Evolutionary conservation across 2,797 vertebrate species (phyloP), one percentile per base, ranked within the genome.

Genomic region (Cyprinella venusta): DNA sequence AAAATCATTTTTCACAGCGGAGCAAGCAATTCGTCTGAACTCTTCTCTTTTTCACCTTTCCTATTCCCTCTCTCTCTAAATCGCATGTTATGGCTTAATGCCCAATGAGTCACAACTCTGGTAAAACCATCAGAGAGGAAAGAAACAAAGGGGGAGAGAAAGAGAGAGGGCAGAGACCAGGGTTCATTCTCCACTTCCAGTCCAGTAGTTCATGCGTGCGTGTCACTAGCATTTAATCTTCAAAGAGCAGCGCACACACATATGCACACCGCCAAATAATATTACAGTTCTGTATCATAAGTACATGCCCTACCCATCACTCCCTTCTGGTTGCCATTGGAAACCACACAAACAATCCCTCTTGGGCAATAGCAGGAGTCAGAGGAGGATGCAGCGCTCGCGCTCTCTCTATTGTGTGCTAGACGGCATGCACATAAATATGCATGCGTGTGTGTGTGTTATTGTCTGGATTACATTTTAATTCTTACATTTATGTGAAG

Each of bases 81-180:
- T 93, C 93, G 94, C 93, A 94, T 92, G 90, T 92, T 89, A 89
- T 94, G 94, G 93, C 93, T 89, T 45, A 21, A 86, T 93, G 93
- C 92, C 93, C 92, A 93, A 92, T 94, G 94, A 94, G 93, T 94
- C 94, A 94, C 92, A 94, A 92, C 93, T 95, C 93, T 95, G 94
- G 90, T 94, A 94, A 94, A 95, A 93, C 90, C 92, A 95, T 95
- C 94, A 95, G 90, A 94, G 89, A 92, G 91, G 84, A 82, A 79
- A 79, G 82, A 70, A 68, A 69, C 79, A 33, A 68, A 83, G 38
- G 48, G 68, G 67, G 65, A 81, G 48, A 24, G 18, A 79, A 38
- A 72, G 68, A 63, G 72, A 93, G 88, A 76, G 67, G 92, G 90
- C 92, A 92, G 91, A 86, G 92, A 93, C 91, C 91, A 75, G 79